Percentiles rank a stretch among this genome's conserved stretches.
Conservation (phyloP, 2,888 invertebrate species). For the Nycteola revayana region DNA sequence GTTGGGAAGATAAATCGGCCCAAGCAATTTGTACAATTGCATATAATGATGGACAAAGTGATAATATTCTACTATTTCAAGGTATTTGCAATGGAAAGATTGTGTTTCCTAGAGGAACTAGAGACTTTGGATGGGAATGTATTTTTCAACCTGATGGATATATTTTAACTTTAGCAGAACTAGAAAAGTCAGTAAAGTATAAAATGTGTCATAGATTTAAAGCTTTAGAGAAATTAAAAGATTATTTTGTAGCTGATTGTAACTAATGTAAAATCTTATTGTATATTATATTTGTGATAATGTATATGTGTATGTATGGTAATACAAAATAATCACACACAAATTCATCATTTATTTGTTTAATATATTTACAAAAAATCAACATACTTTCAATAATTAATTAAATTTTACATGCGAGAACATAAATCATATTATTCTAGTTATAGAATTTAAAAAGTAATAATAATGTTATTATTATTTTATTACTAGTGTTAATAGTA, state of each 20-base stretch:
- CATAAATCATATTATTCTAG: too few species aligned
- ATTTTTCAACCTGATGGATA: constrained; percentile 93
- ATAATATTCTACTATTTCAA: constrained; percentile 88
- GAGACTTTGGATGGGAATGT: constrained; percentile 98
- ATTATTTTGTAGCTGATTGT: constrained; percentile 83
- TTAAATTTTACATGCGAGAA: too few species aligned
- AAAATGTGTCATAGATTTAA: constrained; percentile 95
- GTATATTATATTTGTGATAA: too few species aligned
- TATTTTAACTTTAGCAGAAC: constrained; percentile 93
- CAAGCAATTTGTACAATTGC: constrained; percentile 97
- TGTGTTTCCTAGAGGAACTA: constrained; percentile 91
- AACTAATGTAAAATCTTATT: too few species aligned
- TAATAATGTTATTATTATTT: constrained; percentile 20
- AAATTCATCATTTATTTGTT: too few species aligned
- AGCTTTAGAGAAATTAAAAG: constrained; percentile 88
- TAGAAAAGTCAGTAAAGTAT: constrained; percentile 93
- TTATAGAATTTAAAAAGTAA: constrained; percentile 5
- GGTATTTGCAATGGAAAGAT: constrained; percentile 93
- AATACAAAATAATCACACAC: too few species aligned
- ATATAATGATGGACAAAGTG: constrained; percentile 84
- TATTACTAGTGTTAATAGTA: constrained; percentile 30
- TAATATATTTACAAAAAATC: too few species aligned
- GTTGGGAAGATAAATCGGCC: constrained; percentile 96
- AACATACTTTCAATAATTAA: too few species aligned
- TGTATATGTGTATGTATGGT: too few species aligned